Percentiles rank a stretch among this genome's conserved stretches.
These are phyloP conservation scores for Chelidonichthys spinosus DNA, from an alignment of 2,797 vertebrate species.

Conservation along the genomic window DNA sequence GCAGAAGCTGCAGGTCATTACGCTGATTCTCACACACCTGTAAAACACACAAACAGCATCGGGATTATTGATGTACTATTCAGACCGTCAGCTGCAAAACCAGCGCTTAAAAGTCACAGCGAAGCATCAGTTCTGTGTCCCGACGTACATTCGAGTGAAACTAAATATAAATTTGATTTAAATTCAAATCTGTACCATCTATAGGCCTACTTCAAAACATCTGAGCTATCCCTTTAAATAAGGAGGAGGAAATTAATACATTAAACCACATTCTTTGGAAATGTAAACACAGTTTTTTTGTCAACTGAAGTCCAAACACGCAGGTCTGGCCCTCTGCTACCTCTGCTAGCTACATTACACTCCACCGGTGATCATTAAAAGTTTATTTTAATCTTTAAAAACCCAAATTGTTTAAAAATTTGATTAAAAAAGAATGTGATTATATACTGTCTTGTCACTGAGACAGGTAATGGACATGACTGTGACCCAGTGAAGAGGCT, in stretches of 20 bases:
- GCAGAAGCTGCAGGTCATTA: constrained; percentile 88
- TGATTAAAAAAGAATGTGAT: not conserved
- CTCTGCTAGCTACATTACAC: no score
- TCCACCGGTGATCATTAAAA: no score
- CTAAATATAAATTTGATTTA: no score
- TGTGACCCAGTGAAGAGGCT: constrained; percentile 2
- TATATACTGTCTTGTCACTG: not conserved
- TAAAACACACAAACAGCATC: constrained; percentile 32
- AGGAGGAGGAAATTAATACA: no score
- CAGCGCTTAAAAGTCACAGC: not conserved
- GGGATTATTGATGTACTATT: not conserved
- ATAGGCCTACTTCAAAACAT: no score
- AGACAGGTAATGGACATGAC: not conserved
- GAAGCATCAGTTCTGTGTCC: not conserved
- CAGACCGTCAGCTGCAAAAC: not conserved
- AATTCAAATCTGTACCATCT: no score
- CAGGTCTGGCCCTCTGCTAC: no score
- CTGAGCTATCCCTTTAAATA: no score
- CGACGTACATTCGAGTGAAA: not conserved
- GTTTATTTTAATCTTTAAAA: not conserved
- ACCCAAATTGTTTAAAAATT: no score
- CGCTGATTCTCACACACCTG: constrained; percentile 91
- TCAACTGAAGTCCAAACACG: no score
- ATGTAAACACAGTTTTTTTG: no score
- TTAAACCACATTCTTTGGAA: no score